A percentile compares a stretch with the other conserved stretches of the same genome.
Conservation (phyloP, 2,113 vertebrate species). For the Perognathus longimembris region DNA sequence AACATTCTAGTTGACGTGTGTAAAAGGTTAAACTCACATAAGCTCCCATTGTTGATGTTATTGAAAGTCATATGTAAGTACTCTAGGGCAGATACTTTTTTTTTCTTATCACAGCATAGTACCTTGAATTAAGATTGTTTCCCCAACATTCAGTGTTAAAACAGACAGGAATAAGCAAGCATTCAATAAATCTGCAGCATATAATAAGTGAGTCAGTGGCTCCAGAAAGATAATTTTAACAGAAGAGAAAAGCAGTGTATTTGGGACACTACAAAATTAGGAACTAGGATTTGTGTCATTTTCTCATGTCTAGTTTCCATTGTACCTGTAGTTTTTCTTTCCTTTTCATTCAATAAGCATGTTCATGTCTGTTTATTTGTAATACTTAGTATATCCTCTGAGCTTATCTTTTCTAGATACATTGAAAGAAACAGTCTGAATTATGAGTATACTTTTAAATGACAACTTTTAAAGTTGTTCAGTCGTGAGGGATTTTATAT, state of each 20-base stretch:
- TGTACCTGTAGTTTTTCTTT: too few species aligned
- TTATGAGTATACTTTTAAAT: not conserved
- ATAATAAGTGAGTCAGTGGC: not conserved
- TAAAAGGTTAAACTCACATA: too few species aligned
- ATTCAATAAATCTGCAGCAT: not conserved
- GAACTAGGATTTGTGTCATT: too few species aligned
- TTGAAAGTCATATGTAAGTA: too few species aligned
- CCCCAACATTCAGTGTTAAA: not conserved
- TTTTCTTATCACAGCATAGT: not conserved
- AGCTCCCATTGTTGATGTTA: too few species aligned
- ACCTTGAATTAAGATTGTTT: not conserved
- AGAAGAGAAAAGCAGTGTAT: not conserved
- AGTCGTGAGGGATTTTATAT: too few species aligned
- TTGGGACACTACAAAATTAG: not conserved
- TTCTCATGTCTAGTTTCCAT: too few species aligned
- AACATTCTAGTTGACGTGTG: too few species aligned
- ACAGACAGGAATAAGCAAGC: not conserved
- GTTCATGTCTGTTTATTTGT: not conserved
- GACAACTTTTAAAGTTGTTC: too few species aligned
- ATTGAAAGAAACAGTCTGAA: constrained; percentile 15
- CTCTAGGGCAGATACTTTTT: not conserved
- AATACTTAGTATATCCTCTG: not conserved
- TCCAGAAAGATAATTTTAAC: not conserved
- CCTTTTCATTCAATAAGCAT: not conserved
- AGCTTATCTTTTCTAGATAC: constrained; percentile 3